A percentile compares a stretch with the other conserved stretches of the same genome.
phyloP scores from a whole-genome alignment of 2,113 vertebrate species.

The Genyomyrus donnyi region DNA sequence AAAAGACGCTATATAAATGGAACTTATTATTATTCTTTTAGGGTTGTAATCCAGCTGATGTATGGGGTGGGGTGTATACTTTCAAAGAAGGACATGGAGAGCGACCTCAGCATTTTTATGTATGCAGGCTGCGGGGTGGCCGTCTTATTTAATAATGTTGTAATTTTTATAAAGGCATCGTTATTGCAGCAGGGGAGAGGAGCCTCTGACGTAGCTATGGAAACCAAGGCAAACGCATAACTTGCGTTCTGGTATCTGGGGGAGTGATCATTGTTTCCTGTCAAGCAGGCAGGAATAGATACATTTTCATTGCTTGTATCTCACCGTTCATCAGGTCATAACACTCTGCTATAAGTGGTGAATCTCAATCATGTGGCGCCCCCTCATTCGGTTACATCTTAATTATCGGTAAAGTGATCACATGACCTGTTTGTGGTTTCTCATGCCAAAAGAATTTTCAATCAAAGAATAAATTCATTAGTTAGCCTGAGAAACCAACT shows the following conservation, averaged over 20 bases:
- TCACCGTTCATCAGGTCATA: slow-evolving; percentile 38
- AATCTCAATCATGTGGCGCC: neutral
- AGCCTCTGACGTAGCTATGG: neutral
- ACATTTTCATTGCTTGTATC: slow-evolving; percentile 23
- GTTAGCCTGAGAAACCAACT: neutral
- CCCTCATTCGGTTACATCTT: neutral
- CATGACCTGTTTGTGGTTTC: neutral
- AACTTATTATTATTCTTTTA: neutral
- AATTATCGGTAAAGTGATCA: neutral
- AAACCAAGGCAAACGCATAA: slow-evolving; percentile 9
- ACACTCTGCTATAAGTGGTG: neutral
- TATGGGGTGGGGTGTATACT: neutral
- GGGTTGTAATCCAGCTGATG: neutral
- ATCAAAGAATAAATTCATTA: neutral
- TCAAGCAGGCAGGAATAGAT: slow-evolving; percentile 14
- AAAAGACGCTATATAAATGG: too few relatives aligned
- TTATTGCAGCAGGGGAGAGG: neutral
- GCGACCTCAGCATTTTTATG: too few relatives aligned
- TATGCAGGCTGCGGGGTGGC: neutral
- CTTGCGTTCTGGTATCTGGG: slow-evolving; percentile 4
- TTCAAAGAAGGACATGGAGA: neutral
- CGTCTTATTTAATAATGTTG: slow-evolving; percentile 21
- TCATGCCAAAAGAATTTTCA: neutral
- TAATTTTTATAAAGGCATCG: neutral
- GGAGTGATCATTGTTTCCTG: slow-evolving; percentile 21